phyloP scores from a whole-genome alignment of 2,113 vertebrate species.

The Austrofundulus limnaeus region DNA sequence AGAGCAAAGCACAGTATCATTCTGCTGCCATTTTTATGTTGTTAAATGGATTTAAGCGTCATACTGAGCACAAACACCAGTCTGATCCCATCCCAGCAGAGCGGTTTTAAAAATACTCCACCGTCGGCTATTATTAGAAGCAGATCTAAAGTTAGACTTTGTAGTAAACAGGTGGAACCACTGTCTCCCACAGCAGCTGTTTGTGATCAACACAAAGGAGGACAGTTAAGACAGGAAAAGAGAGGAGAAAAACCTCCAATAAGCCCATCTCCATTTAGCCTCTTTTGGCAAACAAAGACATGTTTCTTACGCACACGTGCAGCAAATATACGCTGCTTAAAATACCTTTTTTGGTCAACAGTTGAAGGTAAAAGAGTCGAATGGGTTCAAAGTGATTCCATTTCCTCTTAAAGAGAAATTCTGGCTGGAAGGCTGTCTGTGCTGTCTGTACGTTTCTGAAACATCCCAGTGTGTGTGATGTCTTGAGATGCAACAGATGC shows the following conservation, averaged over 20 bases:
- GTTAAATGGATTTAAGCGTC: neutral
- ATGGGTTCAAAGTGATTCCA: neutral
- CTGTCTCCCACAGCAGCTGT: constrained; percentile 58
- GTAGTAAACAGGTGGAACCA: constrained; percentile 21
- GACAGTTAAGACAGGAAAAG: constrained; percentile 29
- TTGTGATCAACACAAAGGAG: constrained; percentile 46
- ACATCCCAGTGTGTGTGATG: neutral
- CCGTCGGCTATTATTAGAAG: constrained; percentile 51
- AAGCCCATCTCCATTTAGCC: constrained; percentile 21
- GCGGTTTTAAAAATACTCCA: constrained; percentile 16
- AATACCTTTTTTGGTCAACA: neutral
- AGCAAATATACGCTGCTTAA: neutral
- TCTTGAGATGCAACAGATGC: constrained; percentile 47
- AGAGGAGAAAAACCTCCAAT: constrained; percentile 15
- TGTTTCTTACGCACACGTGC: neutral
- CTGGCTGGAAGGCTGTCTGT: constrained; percentile 12
- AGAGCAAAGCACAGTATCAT: neutral
- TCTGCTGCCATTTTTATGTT: neutral
- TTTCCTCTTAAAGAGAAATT: neutral
- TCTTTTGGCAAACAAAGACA: constrained; percentile 8
- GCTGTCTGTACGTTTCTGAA: constrained; percentile 3
- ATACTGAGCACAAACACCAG: neutral
- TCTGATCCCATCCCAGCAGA: constrained; percentile 1
- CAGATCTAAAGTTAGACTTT: constrained; percentile 52
- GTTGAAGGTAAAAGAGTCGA: neutral